Conservation (phyloP, 2,113 vertebrate species). For the Myotis lucifugus region DNA sequence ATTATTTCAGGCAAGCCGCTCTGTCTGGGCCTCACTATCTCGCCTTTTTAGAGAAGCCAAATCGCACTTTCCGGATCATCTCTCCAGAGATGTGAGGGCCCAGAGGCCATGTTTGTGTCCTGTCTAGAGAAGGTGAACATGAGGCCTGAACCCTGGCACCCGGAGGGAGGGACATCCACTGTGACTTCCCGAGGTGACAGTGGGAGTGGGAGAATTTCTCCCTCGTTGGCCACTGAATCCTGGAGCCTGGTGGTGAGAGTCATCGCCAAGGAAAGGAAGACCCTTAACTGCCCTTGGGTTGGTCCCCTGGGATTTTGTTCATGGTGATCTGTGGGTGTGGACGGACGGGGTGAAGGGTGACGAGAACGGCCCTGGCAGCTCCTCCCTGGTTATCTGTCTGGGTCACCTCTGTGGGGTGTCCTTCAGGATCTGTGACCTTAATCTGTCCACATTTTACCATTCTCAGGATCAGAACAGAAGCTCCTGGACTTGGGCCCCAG, state of each 20-base stretch:
- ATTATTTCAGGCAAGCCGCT: background rate
- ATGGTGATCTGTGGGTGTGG: accelerated
- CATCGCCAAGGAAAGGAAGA: background rate
- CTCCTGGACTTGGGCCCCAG: background rate
- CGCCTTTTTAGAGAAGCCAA: background rate
- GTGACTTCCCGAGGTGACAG: accelerated
- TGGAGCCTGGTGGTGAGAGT: too few species aligned
- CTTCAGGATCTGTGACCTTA: background rate
- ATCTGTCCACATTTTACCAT: background rate
- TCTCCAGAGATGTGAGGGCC: background rate
- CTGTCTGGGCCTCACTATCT: constrained; percentile 16
- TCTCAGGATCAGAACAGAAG: background rate
- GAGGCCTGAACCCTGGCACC: background rate
- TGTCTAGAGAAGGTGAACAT: background rate
- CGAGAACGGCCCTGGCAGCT: accelerated
- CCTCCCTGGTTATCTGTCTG: background rate
- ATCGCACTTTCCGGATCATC: background rate
- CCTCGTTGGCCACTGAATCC: background rate
- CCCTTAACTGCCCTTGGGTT: background rate
- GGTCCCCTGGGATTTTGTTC: background rate
- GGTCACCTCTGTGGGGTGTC: background rate
- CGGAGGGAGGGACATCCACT: accelerated
- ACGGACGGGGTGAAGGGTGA: too few species aligned
- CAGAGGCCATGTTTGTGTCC: background rate
- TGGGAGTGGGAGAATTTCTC: background rate